Evolutionary conservation across 2,113 vertebrate genomes (phyloP).

Genomic region (Bubo scandiacus): DNA sequence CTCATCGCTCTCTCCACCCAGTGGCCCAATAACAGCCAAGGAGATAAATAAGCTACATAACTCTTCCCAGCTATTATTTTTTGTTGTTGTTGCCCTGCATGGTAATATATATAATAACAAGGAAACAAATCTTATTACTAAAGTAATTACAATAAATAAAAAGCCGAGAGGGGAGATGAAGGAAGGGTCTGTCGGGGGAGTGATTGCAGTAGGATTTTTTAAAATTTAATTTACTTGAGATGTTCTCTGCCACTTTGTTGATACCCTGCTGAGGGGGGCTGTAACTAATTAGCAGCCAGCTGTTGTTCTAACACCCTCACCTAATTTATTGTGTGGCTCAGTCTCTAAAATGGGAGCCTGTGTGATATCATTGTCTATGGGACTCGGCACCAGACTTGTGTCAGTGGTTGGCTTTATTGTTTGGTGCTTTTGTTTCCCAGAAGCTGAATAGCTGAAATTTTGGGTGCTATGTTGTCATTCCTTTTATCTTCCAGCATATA

Average conservation of each 20-base stretch:
- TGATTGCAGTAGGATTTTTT: conserved; percentile 63
- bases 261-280: conserved; percentile 41
- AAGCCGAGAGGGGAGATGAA: conserved; percentile 60
- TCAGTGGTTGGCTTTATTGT: background rate
- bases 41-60: conserved; percentile 81
- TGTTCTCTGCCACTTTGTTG: conserved; percentile 37
- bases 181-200: conserved; percentile 63
- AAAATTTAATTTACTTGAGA: conserved; percentile 70
- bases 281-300: conserved; percentile 67
- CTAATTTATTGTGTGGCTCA: conserved; percentile 34
- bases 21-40: conserved; percentile 67
- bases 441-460: background rate
- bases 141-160: conserved; percentile 82
- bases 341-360: conserved; percentile 33
- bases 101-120: conserved; percentile 74
- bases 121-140: conserved; percentile 80
- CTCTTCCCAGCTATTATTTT: conserved; percentile 69
- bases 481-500: background rate
- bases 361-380: conserved; percentile 3
- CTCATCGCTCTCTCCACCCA: conserved; percentile 40
- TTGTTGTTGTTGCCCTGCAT: conserved; percentile 57
- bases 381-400: background rate
- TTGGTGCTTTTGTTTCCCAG: background rate
- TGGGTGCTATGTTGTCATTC: background rate
- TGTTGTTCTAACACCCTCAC: conserved; percentile 52